phyloP scores from a whole-genome alignment of 64 coral and sea anemone species.

The Actinia equina region DNA sequence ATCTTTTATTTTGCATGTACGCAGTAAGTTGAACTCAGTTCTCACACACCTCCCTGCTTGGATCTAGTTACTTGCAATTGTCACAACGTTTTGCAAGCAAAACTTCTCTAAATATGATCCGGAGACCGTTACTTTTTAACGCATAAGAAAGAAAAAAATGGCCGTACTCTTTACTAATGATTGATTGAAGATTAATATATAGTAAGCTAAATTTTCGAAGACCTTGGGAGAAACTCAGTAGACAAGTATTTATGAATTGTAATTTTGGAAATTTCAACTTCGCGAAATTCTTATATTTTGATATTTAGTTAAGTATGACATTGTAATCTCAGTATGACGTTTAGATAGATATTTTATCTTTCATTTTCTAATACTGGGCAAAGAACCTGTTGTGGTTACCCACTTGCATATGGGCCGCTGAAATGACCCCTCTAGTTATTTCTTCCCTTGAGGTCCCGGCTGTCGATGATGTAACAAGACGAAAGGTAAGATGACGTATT shows the following conservation, averaged over 20 bases:
- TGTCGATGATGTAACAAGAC: neutral
- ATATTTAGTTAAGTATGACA: neutral
- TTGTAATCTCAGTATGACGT: neutral
- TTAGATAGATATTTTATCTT: neutral
- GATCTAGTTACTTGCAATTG: too few relatives aligned
- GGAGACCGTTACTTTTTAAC: neutral
- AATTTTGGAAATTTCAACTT: too few relatives aligned
- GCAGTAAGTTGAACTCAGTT: too few relatives aligned
- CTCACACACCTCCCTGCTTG: too few relatives aligned
- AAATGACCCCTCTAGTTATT: neutral
- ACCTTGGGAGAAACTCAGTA: too few relatives aligned
- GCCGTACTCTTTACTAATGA: neutral
- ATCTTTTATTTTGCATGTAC: too few relatives aligned
- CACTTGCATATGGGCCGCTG: neutral
- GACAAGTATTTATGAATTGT: too few relatives aligned
- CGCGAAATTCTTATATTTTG: neutral
- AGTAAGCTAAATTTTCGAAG: too few relatives aligned
- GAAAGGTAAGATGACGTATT: too few relatives aligned
- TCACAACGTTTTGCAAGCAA: neutral
- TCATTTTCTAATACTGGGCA: neutral
- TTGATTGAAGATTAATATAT: neutral
- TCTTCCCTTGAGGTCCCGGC: neutral
- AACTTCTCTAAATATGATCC: neutral
- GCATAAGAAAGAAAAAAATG: neutral
- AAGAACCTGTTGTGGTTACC: conserved; percentile 7